Evolutionary conservation across 1,140 invertebrate genomes (phyloP).

Genomic region (Subanguina moxae): DNA sequence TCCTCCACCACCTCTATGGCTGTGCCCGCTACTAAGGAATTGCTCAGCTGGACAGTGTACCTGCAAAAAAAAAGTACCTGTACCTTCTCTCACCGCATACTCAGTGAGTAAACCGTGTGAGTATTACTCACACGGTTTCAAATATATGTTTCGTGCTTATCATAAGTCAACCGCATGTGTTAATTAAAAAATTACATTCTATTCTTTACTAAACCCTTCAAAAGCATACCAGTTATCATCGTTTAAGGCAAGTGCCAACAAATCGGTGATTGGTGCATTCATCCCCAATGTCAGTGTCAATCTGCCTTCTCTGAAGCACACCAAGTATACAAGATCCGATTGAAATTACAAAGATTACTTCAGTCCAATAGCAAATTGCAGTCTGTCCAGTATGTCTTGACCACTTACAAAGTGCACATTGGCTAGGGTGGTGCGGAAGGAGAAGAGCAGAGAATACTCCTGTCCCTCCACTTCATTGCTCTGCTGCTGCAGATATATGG

Average conservation of each 20-base stretch:
- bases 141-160: too few relatives aligned
- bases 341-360: neutral
- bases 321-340: too few relatives aligned
- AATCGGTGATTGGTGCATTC: too few relatives aligned
- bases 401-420: conserved; percentile 5
- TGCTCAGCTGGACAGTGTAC: neutral
- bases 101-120: too few relatives aligned
- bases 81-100: too few relatives aligned
- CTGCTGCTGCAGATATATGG: neutral
- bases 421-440: conserved; percentile 5
- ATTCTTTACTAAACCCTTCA: too few relatives aligned
- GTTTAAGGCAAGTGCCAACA: too few relatives aligned
- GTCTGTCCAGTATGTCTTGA: neutral
- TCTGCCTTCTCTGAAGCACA: too few relatives aligned
- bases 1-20: neutral
- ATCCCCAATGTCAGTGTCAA: too few relatives aligned
- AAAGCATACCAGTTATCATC: too few relatives aligned
- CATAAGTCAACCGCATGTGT: too few relatives aligned
- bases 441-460: conserved; percentile 5
- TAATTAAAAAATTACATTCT: neutral
- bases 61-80: neutral
- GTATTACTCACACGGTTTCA: too few relatives aligned
- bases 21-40: neutral
- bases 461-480: neutral
- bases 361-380: conserved; percentile 7